Evolutionary conservation across 2,113 vertebrate species (phyloP).

Genomic region (Octodon degus): DNA sequence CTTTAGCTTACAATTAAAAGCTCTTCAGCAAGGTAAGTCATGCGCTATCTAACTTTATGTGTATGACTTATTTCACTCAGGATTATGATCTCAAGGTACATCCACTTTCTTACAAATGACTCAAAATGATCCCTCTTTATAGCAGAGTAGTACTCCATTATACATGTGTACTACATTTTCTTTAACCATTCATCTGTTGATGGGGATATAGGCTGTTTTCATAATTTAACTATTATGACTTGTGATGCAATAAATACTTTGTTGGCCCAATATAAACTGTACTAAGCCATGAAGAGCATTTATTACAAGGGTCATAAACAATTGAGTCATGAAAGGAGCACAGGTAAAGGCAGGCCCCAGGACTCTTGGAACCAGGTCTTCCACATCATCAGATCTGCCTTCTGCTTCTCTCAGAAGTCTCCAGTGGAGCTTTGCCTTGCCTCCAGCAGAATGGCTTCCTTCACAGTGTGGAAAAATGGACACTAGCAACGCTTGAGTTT

Average conservation of each 20-base stretch:
- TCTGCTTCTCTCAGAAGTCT: not conserved
- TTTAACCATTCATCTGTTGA: not conserved
- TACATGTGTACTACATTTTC: too few relatives aligned
- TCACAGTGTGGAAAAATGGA: not conserved
- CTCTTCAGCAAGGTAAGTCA: not conserved
- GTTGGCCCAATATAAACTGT: not conserved
- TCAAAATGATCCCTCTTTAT: not conserved
- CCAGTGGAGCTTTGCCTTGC: not conserved
- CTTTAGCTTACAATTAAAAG: not conserved
- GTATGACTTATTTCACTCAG: not conserved
- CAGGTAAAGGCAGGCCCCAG: not conserved
- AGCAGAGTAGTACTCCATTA: not conserved
- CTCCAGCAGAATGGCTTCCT: not conserved
- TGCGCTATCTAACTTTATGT: not conserved
- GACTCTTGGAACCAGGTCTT: not conserved
- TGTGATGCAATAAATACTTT: not conserved
- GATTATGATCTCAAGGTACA: not conserved
- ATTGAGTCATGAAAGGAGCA: not conserved
- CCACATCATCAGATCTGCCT: not conserved
- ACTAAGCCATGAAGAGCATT: not conserved
- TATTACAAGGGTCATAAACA: not conserved
- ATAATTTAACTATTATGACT: not conserved
- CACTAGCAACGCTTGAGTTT: not conserved
- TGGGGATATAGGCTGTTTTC: not conserved
- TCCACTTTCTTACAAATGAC: not conserved